Evolutionary conservation across 2,113 vertebrate genomes (phyloP), one percentile per base, ranked within the genome.

Genomic region (Elephas maximus): DNA sequence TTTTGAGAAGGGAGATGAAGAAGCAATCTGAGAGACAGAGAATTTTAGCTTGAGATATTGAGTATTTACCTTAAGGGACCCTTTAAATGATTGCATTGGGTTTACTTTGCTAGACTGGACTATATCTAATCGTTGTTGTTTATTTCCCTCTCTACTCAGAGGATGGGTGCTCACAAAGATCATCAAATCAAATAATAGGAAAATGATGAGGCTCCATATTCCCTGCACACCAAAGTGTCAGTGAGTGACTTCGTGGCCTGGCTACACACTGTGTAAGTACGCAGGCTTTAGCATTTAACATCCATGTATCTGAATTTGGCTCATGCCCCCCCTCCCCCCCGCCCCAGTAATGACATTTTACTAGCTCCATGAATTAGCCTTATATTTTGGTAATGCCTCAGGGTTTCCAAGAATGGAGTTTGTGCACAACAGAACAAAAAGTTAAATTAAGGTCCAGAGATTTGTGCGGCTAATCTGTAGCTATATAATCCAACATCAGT

Each of bases 311-410:
- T 79, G 71, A 79, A 53, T 44, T 91, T 83, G 87, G 41, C 41
- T 89, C 63, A 2, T 84, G 57, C 73, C 84, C 44, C 33, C 28
- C 51, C 37, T 37, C 37, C 37, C 37, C 37, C 37, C 37, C 37
- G 37, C 37, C 10, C 0, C 1, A 74, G 24, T 24, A 44, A 30
- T 90, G 88, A 77, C 2, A 10, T 96, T 91, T 94, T 96, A 33
- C 77, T 92, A 88, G 92, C 41, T 90, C 48, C n/a, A 63, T 76
- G 74, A 93, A 76, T 95, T 87, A 92, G 77, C 8, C 26, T 71
- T 41, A 78, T 80, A 90, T 81, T 74, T 53, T 77, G 37, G n/a
- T 84, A 67, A 62, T 45, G 33, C 33, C 84, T 69, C 21, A 28
- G 85, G 30, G 21, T 88, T 88, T 28, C n/a, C 41, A 76, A 48